phyloP scores from a whole-genome alignment of 1,140 invertebrate species.

The Drosophila azteca region DNA sequence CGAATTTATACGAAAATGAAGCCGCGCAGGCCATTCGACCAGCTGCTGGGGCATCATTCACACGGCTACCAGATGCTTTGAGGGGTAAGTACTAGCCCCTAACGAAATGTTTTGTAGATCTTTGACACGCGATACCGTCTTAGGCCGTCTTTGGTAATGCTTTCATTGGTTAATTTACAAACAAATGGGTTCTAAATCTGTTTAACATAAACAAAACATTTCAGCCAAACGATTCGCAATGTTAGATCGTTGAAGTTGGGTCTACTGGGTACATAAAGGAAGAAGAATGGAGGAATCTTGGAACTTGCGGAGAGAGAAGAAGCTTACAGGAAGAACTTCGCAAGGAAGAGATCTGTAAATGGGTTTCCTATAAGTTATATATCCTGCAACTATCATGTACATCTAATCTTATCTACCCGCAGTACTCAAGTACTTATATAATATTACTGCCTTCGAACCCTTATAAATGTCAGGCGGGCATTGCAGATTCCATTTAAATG shows the following conservation, averaged over 20 bases:
- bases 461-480: conserved; percentile 1
- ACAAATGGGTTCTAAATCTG: conserved; percentile 30
- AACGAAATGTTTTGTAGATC: conserved; percentile 42
- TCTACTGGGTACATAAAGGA: no score
- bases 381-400: no score
- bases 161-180: conserved; percentile 37
- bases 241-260: no score
- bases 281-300: no score
- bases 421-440: no score
- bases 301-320: no score
- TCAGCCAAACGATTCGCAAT: no score
- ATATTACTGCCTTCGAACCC: conserved; percentile 8
- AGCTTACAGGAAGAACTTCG: no score
- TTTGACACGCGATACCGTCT: conserved; percentile 58
- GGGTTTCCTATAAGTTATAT: neutral
- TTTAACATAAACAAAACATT: conserved; percentile 32
- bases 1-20: conserved; percentile 68
- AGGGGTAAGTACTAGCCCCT: neutral
- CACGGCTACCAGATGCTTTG: conserved; percentile 11
- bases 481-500: conserved; percentile 41
- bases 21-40: conserved; percentile 14
- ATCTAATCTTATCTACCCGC: no score
- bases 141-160: conserved; percentile 14
- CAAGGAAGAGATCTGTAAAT: no score
- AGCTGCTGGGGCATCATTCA: conserved; percentile 45